Evolutionary conservation across 2,113 vertebrate genomes (phyloP), one percentile per base, ranked within the genome.

Genomic region (Pithys albifrons): DNA sequence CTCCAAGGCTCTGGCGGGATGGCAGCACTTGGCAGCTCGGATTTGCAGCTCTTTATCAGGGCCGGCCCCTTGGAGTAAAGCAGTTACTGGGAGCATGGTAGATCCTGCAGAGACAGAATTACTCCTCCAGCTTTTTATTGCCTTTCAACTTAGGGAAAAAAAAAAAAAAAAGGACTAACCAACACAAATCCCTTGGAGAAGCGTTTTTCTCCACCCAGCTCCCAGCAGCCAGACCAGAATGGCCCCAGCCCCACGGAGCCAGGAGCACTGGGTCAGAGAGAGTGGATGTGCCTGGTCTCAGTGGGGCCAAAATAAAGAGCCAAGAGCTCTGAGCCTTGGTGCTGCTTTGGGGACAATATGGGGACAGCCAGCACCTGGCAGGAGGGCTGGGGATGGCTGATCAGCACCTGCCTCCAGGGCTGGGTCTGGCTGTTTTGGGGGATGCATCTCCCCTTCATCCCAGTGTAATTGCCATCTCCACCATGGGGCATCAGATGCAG

Each of bases 401-500:
- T 16, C n/a, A 54, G 51, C 48, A 45, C 8, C 23, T 15, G 27
- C 10, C 7, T 28, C 25, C 54, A 43, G 46, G 28, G 31, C 25
- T 70, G 39, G 19, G 15, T 64, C n/a, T 1, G 2, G 6, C 62
- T 1, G 0, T 45, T 52, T 31, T 0, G 3, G 43, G n/a, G 46
- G 15, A 8, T 9, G 17, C 59, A n/a, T 12, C 9, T 7, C 43
- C 14, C 12, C 17, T 14, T 28, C 37, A 29, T 15, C 51, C 59
- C 49, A 14, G 46, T 25, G 19, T 27, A 5, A 28, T 19, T 11
- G 58, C 58, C 14, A 1, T 71, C 74, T 43, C 55, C 17, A 1
- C 45, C 0, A 0, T 1, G 22, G 19, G 18, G 24, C 17, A 5
- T 6, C 1, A 0, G 45, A 17, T 13, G 12, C 0, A 3, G 61